These are phyloP conservation scores for Dipodomys ordii DNA, from an alignment of 2,113 vertebrate genomes.

Conservation along the genomic window DNA sequence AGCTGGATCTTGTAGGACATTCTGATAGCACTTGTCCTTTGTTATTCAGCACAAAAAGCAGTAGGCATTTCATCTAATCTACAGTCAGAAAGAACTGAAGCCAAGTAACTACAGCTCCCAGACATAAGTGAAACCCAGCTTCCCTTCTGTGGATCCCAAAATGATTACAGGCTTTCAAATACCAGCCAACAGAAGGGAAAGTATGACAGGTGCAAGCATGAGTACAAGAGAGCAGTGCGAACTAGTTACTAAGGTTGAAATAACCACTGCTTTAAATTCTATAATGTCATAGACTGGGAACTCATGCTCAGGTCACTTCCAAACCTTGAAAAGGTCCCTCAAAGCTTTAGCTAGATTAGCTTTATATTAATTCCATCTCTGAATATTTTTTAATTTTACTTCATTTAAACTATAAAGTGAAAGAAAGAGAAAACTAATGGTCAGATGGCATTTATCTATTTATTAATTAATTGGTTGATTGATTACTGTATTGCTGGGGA, in stretches of 20 bases:
- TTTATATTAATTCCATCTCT: constrained; percentile 2
- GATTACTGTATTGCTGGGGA: neutral
- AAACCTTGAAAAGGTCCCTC: neutral
- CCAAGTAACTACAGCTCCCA: neutral
- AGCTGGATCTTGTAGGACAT: neutral
- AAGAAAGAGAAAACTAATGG: neutral
- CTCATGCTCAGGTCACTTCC: neutral
- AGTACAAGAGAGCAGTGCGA: neutral
- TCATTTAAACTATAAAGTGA: neutral
- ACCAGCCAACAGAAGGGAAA: neutral
- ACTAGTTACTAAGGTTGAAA: neutral
- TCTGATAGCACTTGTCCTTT: neutral
- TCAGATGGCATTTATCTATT: neutral
- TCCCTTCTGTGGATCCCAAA: neutral
- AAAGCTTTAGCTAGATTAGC: neutral
- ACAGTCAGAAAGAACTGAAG: neutral
- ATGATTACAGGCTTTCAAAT: neutral
- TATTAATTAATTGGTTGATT: neutral
- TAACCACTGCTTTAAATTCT: neutral
- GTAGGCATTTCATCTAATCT: neutral
- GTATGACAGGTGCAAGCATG: neutral
- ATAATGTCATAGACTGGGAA: neutral
- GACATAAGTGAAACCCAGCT: neutral
- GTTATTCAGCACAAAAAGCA: neutral
- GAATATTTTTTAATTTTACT: neutral